Evolutionary conservation across 2,888 invertebrate species (phyloP).

Genomic region (Sericinus montela): DNA sequence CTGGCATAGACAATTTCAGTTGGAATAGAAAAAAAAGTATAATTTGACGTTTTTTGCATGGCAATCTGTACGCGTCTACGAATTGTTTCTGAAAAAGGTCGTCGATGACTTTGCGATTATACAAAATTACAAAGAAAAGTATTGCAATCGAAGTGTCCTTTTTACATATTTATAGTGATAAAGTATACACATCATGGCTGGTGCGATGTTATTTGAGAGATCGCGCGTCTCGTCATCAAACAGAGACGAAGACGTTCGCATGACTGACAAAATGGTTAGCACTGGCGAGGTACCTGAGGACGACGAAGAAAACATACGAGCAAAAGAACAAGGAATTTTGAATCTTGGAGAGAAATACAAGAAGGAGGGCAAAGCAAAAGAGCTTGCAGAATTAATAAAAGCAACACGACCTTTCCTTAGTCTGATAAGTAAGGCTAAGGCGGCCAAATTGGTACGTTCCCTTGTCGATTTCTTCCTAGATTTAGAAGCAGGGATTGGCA

Average conservation of each 20-base stretch:
- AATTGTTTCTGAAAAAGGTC: conserved; percentile 74
- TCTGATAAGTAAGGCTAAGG: conserved; percentile 98
- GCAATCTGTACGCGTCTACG: conserved; percentile 72
- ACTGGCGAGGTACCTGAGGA: conserved; percentile 87
- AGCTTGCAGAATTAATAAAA: conserved; percentile 94
- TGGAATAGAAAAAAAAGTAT: background rate
- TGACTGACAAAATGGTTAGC: conserved; percentile 87
- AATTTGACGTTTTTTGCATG: conserved; percentile 22
- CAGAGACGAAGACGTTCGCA: conserved; percentile 86
- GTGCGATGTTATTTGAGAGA: conserved; percentile 93
- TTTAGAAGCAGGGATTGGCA: conserved; percentile 97
- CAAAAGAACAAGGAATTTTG: conserved; percentile 95
- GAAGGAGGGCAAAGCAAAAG: conserved; percentile 95
- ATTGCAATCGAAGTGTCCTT: conserved; percentile 60
- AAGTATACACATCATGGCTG: conserved; percentile 87
- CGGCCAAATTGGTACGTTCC: conserved; percentile 97
- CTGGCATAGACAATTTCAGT: too few relatives aligned
- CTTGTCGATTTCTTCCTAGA: conserved; percentile 98
- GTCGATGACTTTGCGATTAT: conserved; percentile 79
- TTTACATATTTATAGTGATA: conserved; percentile 63
- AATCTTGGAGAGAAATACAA: conserved; percentile 95
- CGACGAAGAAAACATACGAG: conserved; percentile 94
- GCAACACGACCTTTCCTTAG: conserved; percentile 96
- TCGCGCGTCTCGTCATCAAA: conserved; percentile 87
- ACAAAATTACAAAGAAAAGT: conserved; percentile 77